Evolutionary conservation across 2,888 invertebrate species (phyloP), one percentile per base, ranked within the genome.

Genomic region (Frankliniella intonsa): DNA sequence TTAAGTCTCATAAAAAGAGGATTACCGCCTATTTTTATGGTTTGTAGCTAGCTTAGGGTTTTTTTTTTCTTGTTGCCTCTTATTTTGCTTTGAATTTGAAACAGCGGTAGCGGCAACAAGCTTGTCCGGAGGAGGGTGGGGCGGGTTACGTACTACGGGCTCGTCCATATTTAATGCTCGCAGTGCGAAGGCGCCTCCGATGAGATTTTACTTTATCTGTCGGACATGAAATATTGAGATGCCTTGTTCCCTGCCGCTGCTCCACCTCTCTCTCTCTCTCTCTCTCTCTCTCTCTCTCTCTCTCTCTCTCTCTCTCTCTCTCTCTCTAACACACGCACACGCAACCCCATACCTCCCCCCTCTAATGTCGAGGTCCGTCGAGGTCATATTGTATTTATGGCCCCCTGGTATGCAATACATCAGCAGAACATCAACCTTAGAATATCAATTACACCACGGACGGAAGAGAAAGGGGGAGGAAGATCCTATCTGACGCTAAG

Each of bases 121-220:
- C 38, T 38, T 38, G 38, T 38, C 38, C 38, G 38, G 38, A 38
- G 38, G 5, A 5, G 5, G 38, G 55, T 8, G 55, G 12, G 55
- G 55, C 55, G 55, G 55, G 55, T 55, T 3, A 2, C 3, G 55
- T 12, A 17, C 38, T 38, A 38, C 38, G 38, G 38, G 38, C 38
- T 76, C 12, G 25, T 76, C 25, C 69, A 76, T 76, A 76, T 76
- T 76, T 76, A 22, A 76, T 76, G 69, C 1, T 12, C 12, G 69
- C 69, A 25, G 69, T 25, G 69, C 69, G 69, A 76, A 76, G 38
- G 38, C 38, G 38, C 69, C 69, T 76, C 69, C 69, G 69, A 76
- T 76, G 69, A 76, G 69, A 76, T 76, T 76, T 76, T 76, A 76
- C 69, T 76, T 76, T 76, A 76, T 76, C 69, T 76, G 69, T 76